Conservation (phyloP, 30 jellyfish, hydroid and myxozoan genomes). For the Hydractinia echinata region DNA sequence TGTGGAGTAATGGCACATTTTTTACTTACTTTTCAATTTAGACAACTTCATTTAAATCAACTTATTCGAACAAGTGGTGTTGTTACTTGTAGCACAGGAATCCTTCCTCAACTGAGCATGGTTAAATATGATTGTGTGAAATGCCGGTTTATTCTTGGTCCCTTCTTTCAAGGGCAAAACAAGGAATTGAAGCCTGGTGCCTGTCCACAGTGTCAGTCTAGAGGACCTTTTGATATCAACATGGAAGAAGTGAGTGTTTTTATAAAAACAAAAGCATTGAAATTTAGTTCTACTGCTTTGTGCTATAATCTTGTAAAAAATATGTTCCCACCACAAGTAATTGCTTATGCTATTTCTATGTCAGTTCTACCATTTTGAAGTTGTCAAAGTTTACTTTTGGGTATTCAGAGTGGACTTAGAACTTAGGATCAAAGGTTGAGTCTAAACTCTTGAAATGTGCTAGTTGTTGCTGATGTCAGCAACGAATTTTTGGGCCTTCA, state of each 20-base stretch:
- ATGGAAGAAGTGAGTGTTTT: slow-evolving; percentile 67
- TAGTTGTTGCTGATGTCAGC: no score
- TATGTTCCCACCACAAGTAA: no score
- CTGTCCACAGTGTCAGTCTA: slow-evolving; percentile 96
- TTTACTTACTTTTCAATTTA: neutral
- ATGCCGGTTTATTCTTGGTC: slow-evolving; percentile 85
- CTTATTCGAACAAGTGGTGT: slow-evolving; percentile 93
- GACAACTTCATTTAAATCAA: slow-evolving; percentile 93
- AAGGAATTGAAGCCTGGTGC: slow-evolving; percentile 91
- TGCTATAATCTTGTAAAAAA: no score
- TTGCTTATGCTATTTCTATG: no score
- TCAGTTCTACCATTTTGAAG: no score
- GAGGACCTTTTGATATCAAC: slow-evolving; percentile 97
- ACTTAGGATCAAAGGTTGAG: no score
- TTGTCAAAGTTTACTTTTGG: no score
- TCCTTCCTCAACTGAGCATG: slow-evolving; percentile 89
- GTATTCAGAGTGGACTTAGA: no score
- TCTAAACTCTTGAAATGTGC: no score
- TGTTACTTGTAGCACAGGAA: slow-evolving; percentile 88
- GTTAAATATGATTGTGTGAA: slow-evolving; percentile 87
- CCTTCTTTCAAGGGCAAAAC: slow-evolving; percentile 91
- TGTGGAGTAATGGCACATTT: neutral
- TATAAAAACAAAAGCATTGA: no score
- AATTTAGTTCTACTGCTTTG: no score
- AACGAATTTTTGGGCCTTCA: no score